These are phyloP conservation scores for Agonum fuliginosum DNA, from an alignment of 2,888 invertebrate genomes.

Conservation along the genomic window DNA sequence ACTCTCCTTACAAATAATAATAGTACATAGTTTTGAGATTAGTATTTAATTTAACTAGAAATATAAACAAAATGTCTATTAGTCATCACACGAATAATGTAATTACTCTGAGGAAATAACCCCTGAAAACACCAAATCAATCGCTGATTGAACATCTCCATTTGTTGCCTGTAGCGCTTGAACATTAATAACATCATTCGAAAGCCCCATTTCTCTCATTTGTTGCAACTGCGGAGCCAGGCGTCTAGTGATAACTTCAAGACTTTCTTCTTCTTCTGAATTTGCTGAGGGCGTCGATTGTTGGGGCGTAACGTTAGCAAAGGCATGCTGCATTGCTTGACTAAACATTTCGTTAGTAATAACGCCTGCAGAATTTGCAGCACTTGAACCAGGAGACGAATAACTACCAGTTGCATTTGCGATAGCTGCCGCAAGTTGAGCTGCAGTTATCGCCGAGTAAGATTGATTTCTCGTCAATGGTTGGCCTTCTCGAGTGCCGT, in stretches of 20 bases:
- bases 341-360: constrained; percentile 88
- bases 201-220: constrained; percentile 94
- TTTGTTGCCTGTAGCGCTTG: constrained; percentile 86
- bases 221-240: constrained; percentile 80
- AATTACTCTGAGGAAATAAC: constrained; percentile 68
- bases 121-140: constrained; percentile 90
- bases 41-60: not conserved
- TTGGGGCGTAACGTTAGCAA: constrained; percentile 68
- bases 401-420: constrained; percentile 74
- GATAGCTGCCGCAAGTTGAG: constrained; percentile 84
- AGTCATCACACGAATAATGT: no score
- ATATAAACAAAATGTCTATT: not conserved
- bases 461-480: constrained; percentile 69
- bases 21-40: no score
- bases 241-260: constrained; percentile 68
- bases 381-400: constrained; percentile 47
- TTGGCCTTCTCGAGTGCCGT: constrained; percentile 67
- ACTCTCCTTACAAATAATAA: no score
- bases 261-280: constrained; percentile 64
- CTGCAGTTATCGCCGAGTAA: constrained; percentile 79
- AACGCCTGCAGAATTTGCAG: constrained; percentile 65
- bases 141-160: constrained; percentile 93
- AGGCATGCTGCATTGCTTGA: constrained; percentile 84
- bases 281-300: constrained; percentile 60
- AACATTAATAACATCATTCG: constrained; percentile 88